Evolutionary conservation across 2,797 vertebrate genomes (phyloP).

Genomic region (Enteromius paludinosus): DNA sequence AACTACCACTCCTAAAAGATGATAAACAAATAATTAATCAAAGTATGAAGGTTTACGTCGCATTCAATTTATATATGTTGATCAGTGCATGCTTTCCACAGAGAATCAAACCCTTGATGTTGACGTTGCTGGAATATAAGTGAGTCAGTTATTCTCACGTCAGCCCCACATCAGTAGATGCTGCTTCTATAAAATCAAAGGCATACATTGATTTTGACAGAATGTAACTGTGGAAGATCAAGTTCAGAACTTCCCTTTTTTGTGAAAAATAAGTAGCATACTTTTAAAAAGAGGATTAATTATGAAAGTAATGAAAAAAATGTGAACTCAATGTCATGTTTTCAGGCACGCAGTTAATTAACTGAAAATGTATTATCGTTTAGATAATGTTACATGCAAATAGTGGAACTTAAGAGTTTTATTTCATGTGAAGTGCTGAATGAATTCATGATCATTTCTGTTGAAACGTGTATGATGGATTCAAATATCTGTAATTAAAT

Average conservation of each 20-base stretch:
- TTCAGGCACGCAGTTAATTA: neutral
- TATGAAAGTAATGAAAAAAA: neutral
- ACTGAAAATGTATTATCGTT: neutral
- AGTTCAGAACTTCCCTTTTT: neutral
- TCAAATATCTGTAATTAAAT: neutral
- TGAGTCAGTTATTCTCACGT: neutral
- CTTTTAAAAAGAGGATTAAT: neutral
- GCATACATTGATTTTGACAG: neutral
- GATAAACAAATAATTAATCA: neutral
- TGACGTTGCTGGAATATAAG: neutral
- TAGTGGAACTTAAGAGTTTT: neutral
- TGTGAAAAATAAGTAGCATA: neutral
- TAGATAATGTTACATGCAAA: neutral
- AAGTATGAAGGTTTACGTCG: neutral
- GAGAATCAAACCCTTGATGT: neutral
- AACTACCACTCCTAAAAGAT: neutral
- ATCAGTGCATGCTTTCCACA: neutral
- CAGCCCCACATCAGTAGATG: neutral
- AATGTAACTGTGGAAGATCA: neutral
- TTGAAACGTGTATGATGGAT: neutral
- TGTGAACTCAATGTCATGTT: neutral
- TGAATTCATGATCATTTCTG: neutral
- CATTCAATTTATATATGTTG: neutral
- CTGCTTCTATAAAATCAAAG: neutral
- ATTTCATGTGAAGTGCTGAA: neutral